Percentiles rank a stretch among this genome's conserved stretches.
Conservation (phyloP, 2,888 invertebrate species). For the Cancer borealis region DNA sequence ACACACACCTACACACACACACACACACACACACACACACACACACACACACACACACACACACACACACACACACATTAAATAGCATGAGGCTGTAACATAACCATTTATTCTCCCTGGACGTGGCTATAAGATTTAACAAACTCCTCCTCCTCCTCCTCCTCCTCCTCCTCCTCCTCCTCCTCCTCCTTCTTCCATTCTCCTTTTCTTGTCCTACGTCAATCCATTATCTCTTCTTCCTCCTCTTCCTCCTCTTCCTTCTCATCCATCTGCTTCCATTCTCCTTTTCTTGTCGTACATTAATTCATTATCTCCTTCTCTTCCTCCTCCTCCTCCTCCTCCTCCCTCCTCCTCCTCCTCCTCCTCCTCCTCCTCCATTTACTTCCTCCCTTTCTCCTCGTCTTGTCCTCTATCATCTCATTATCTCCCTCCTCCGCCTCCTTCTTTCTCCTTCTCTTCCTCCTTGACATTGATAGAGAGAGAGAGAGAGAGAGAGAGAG, state of each 20-base stretch:
- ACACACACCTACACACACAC: too few species aligned
- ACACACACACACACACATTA: too few species aligned
- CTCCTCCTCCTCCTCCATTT: neutral
- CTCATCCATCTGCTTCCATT: neutral
- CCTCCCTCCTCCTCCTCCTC: neutral
- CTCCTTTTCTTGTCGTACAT: neutral
- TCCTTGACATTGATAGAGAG: neutral
- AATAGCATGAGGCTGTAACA: neutral
- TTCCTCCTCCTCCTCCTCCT: neutral
- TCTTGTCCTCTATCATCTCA: neutral
- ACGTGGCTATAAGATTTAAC: neutral
- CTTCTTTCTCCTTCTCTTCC: neutral
- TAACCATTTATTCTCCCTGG: neutral
- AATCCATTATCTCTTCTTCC: neutral
- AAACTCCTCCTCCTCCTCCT: too few species aligned
- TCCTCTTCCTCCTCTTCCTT: neutral
- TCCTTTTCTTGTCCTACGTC: neutral
- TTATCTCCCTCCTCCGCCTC: neutral
- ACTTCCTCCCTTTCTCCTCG: neutral
- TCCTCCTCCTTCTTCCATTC: too few species aligned
- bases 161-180: too few species aligned
- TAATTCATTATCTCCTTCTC: neutral
- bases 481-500: constrained; percentile 29
- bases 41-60: too few species aligned
- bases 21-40: too few species aligned